phyloP scores from a whole-genome alignment of 2,113 vertebrate genomes.

The Sebastes fasciatus region DNA sequence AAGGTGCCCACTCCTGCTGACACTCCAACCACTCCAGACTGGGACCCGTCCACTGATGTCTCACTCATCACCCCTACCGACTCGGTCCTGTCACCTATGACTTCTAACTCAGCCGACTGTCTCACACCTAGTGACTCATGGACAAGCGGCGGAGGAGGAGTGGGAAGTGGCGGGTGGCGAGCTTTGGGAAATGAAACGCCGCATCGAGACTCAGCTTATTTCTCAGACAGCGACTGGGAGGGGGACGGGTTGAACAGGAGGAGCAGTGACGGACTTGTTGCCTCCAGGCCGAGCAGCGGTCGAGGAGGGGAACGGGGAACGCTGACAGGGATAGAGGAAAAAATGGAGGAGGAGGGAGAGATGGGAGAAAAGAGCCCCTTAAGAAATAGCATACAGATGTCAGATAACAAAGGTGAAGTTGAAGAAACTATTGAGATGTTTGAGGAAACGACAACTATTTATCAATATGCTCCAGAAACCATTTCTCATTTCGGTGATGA shows the following conservation, averaged over 20 bases:
- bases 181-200: conserved; percentile 85
- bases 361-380: conserved; percentile 56
- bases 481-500: conserved; percentile 29
- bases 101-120: conserved; percentile 84
- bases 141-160: conserved; percentile 76
- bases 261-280: conserved; percentile 70
- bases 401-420: conserved; percentile 22
- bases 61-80: conserved; percentile 85
- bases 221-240: conserved; percentile 88
- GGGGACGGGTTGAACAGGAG: conserved; percentile 80
- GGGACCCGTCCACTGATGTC: conserved; percentile 70
- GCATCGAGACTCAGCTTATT: conserved; percentile 90
- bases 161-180: conserved; percentile 81
- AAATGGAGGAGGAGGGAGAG: conserved; percentile 81
- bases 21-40: conserved; percentile 73
- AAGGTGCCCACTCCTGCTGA: conserved; percentile 8
- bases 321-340: conserved; percentile 85
- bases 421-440: conserved; percentile 36
- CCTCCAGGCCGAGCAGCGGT: conserved; percentile 71
- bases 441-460: conserved; percentile 19
- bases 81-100: conserved; percentile 84
- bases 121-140: conserved; percentile 86
- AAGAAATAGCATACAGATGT: conserved; percentile 36
- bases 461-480: conserved; percentile 42
- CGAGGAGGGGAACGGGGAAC: conserved; percentile 78